Base-by-base conservation (phyloP, 2,888 invertebrate species). In the Pristionchus entomophagus region DNA sequence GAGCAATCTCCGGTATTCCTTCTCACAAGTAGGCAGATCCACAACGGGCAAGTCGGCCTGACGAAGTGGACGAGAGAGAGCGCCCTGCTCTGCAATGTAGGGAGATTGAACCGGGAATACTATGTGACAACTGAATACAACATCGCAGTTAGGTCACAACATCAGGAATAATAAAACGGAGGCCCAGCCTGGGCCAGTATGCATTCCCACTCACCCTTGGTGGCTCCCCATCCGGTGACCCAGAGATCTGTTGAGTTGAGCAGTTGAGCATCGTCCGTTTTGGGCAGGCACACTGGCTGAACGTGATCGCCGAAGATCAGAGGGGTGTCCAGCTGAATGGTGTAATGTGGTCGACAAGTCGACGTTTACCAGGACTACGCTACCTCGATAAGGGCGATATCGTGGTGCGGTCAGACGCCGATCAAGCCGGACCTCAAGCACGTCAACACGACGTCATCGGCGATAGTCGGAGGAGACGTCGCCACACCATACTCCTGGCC, bases 41-140 rank as follows among this genome's bases (percentile, higher is more conserved):
- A 88, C 84, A 73, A 88, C 87, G 53, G 88, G 88, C n/a, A 88
- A 86, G 19, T 85, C 38, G 59, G 87, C 88, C 73, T 88, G 88
- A 14, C 81, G 65, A 26, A 88, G 84, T 41, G 85, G 41, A 14
- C 84, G 59, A 38, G 86, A 86, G 62, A 87, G 69, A 26, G 62
- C 51, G 19, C 87, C 86, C 26, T 53, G 56, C 41, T 85, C 85
- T 85, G 73, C 12, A 85, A 49, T 3, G 26, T 2, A n/a, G 3
- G n/a, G 45, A 56, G 56, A 56, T 56, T 56, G 49, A 22, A 22
- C n/a, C n/a, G 59, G 59, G n/a, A n/a, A n/a, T n/a, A n/a, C n/a
- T n/a, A n/a, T n/a, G n/a, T n/a, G n/a, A n/a, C n/a, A n/a, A n/a
- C n/a, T n/a, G n/a, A n/a, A n/a, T n/a, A n/a, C n/a, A n/a, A n/a